These are phyloP conservation scores for Rhinoptilus africanus DNA, from an alignment of 2,113 vertebrate species.

Conservation along the genomic window DNA sequence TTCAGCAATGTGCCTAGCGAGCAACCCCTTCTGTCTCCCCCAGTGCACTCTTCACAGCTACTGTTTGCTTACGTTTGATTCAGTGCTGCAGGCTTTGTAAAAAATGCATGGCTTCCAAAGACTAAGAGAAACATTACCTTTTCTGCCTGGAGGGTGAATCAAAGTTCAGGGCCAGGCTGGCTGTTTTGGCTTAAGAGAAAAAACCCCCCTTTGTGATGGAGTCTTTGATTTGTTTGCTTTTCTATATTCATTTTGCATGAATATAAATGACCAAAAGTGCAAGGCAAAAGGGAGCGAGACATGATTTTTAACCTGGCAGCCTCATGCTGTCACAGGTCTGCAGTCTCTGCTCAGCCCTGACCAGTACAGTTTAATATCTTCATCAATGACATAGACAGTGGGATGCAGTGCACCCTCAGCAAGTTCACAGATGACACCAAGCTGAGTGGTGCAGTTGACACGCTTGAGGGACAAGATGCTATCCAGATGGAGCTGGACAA, in stretches of 20 bases:
- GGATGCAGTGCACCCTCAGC: background rate
- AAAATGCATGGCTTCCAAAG: background rate
- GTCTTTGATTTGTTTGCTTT: background rate
- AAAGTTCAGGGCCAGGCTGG: background rate
- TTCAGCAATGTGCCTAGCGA: background rate
- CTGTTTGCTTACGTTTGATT: background rate
- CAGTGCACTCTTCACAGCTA: background rate
- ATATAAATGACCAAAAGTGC: background rate
- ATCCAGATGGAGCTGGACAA: background rate
- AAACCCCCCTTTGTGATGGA: background rate
- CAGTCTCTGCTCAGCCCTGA: background rate
- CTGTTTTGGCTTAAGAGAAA: background rate
- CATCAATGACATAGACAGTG: fast-evolving
- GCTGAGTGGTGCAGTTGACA: background rate
- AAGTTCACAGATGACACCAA: background rate
- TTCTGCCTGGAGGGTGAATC: background rate
- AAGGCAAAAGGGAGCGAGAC: background rate
- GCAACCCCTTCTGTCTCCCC: background rate
- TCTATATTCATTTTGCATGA: background rate
- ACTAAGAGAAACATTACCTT: background rate
- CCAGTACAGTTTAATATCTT: background rate
- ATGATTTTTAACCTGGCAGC: background rate
- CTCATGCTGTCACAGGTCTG: fast-evolving
- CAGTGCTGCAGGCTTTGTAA: background rate
- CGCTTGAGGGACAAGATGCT: background rate